A percentile compares a stretch with the other conserved stretches of the same genome.
Conservation (phyloP, 2,797 vertebrate species). For the Acanthornis magna region DNA sequence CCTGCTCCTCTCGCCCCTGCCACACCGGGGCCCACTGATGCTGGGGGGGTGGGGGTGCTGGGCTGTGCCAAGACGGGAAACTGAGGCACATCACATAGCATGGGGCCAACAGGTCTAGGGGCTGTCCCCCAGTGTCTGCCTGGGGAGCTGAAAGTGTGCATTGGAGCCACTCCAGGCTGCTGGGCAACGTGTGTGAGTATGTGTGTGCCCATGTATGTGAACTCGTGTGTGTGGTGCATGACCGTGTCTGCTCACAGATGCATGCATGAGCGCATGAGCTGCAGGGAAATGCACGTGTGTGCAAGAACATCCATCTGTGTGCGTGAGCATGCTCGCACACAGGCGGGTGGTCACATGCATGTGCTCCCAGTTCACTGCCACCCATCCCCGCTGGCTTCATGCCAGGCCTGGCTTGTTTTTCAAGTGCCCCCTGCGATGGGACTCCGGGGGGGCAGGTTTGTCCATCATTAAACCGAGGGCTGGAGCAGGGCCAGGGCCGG, state of each 20-base stretch:
- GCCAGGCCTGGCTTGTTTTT: slow-evolving; percentile 38
- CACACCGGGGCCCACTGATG: not conserved
- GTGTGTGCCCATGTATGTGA: not conserved
- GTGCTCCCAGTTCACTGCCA: not conserved
- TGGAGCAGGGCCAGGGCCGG: slow-evolving; percentile 7
- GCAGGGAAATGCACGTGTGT: rapidly evolving
- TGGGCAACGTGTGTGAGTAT: not conserved
- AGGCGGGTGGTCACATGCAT: rapidly evolving
- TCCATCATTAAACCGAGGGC: slow-evolving; percentile 55
- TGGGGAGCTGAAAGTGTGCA: rapidly evolving
- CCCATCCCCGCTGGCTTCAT: rapidly evolving
- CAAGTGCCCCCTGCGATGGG: slow-evolving; percentile 19
- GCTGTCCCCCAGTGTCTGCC: not conserved
- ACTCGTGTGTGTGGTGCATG: not conserved
- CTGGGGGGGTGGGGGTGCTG: not conserved
- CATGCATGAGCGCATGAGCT: rapidly evolving
- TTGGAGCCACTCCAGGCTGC: not conserved
- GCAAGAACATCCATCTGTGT: not conserved
- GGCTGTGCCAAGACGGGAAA: not conserved
- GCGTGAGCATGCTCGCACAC: rapidly evolving
- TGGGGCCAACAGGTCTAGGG: rapidly evolving
- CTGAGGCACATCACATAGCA: not conserved
- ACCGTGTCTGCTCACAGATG: not conserved
- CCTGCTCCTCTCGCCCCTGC: rapidly evolving
- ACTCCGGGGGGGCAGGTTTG: not conserved